Evolutionary conservation across 2,888 invertebrate genomes (phyloP), one percentile per base, ranked within the genome.

Genomic region (Pseudeuparius sepicola): DNA sequence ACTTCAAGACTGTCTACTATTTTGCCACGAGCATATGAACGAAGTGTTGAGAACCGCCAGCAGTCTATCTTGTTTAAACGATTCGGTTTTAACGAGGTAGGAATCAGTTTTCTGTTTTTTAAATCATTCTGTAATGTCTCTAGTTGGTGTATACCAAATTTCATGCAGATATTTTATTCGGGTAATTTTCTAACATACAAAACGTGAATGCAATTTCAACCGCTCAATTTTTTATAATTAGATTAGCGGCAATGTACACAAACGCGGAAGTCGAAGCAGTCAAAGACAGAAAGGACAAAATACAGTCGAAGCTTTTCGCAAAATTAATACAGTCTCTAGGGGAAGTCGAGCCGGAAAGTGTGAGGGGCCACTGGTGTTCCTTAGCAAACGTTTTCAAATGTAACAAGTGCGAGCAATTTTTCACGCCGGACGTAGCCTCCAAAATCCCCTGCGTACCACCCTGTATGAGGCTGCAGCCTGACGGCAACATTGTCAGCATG

Each of bases 11-110:
- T 93, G 93, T 46, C 66, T 94, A 33, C 70, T 78, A 25, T 93
- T 76, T 64, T 89, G 90, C 51, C 88, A 89, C 56, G 72, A 77
- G 14, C 80, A 89, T 56, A 78, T 93, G 69, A 84, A 78, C 48
- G 86, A 89, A 39, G 83, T 94, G 32, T 72, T 94, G 15, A 79
- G 81, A 54, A 82, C 83, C 0, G 78, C 87, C 4, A 83, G 87
- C 23, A 89, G 90, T 62, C 68, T 93, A 37, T 83, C 84, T 4
- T 90, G 92, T 53, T 69, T 94, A 35, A 92, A 88, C 55, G 92
- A 90, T 52, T 73, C 71, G 5, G 63, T 79, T 9, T 64, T 80
- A 5, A 75, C 72, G 4, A 71, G 71, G 71, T 70, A 48, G 32
- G 11, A 23, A 20, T 7, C 20, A 7, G n/a, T n/a, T n/a, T n/a